Conservation (phyloP, 2,113 vertebrate genomes). For the Oryzias celebensis region DNA sequence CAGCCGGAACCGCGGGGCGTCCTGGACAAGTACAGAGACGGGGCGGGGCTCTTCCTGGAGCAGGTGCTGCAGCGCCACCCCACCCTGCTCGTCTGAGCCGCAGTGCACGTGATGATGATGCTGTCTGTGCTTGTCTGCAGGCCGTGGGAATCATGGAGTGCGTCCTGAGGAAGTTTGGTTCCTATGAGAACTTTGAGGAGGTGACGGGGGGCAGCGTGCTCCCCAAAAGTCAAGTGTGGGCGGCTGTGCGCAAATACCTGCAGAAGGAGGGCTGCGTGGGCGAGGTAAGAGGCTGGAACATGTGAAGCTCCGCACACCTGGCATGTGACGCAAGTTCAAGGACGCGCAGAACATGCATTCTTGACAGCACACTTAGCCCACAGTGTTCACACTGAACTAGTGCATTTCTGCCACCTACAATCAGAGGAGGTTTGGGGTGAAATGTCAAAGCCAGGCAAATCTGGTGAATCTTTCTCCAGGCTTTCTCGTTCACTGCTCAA, state of each 20-base stretch:
- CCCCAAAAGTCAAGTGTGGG: constrained; percentile 94
- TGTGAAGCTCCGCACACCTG: background rate
- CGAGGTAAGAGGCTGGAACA: constrained; percentile 82
- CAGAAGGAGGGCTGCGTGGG: constrained; percentile 95
- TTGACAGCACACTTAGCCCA: too few species aligned
- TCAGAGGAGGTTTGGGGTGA: too few species aligned
- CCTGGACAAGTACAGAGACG: constrained; percentile 87
- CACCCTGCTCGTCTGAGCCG: background rate
- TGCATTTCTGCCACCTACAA: too few species aligned
- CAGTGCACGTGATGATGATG: background rate
- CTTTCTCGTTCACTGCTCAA: too few species aligned
- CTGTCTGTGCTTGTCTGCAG: constrained; percentile 64
- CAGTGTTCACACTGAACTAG: too few species aligned
- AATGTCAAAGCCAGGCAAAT: too few species aligned
- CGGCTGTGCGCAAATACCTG: constrained; percentile 90
- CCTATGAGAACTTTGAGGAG: constrained; percentile 91
- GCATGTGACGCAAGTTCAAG: too few species aligned
- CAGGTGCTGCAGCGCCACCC: constrained; percentile 76
- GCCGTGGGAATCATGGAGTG: constrained; percentile 89
- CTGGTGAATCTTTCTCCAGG: too few species aligned
- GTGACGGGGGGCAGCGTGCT: constrained; percentile 87
- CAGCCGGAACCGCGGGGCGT: constrained; percentile 83
- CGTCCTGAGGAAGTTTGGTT: constrained; percentile 89
- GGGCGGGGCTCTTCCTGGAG: constrained; percentile 87
- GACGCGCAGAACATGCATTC: too few species aligned